Conservation (phyloP, 2,797 vertebrate genomes). For the Sebastes reedi region DNA sequence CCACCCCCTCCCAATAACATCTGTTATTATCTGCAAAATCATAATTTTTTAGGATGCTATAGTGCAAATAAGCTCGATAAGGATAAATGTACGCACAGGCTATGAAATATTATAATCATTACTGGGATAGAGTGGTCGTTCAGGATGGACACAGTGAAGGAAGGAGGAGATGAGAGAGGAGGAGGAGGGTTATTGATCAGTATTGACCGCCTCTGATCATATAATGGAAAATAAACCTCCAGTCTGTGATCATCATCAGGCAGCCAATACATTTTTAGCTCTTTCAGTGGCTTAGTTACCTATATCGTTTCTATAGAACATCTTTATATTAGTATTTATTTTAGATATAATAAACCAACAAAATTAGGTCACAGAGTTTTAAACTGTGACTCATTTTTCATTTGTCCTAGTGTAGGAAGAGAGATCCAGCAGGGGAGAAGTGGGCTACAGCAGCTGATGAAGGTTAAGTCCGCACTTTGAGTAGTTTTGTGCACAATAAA, state of each 20-base stretch:
- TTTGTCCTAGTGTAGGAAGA: neutral
- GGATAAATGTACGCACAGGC: neutral
- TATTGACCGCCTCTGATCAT: constrained; percentile 52
- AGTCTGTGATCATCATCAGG: constrained; percentile 40
- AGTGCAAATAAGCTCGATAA: neutral
- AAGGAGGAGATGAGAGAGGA: neutral
- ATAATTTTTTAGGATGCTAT: neutral
- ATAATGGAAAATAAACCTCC: constrained; percentile 59
- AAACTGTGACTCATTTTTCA: neutral
- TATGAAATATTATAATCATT: neutral
- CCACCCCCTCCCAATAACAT: constrained; percentile 40
- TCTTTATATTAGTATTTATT: neutral
- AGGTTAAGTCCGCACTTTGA: neutral
- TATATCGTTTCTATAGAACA: constrained; percentile 8
- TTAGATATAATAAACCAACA: neutral
- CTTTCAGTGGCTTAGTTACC: neutral
- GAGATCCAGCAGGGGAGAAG: neutral
- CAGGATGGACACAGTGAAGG: neutral
- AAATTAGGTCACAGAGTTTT: neutral
- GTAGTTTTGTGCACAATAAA: neutral
- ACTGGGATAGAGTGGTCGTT: neutral
- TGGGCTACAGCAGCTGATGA: neutral
- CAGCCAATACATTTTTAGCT: constrained; percentile 28
- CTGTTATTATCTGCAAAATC: constrained; percentile 66
- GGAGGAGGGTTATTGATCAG: constrained; percentile 21